Evolutionary conservation across 2,113 vertebrate genomes (phyloP).

Genomic region (Chelonoidis abingdonii): DNA sequence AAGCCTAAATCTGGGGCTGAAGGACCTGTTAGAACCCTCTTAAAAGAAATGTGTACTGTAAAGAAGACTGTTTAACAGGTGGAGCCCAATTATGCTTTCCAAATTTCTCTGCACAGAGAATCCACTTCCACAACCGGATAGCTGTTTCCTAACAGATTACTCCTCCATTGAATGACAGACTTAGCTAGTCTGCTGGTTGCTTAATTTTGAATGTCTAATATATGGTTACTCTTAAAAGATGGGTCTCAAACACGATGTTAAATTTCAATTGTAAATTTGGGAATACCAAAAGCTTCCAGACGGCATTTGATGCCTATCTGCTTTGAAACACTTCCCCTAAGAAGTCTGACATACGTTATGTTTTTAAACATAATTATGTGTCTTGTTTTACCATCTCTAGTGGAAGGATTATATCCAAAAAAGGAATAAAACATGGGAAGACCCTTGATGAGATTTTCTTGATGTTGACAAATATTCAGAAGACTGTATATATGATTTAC

Average conservation of each 20-base stretch:
- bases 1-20: neutral
- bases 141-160: neutral
- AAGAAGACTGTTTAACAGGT: neutral
- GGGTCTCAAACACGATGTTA: neutral
- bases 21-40: neutral
- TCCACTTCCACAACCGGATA: neutral
- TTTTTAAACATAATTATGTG: neutral
- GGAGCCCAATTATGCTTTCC: neutral
- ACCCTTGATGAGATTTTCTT: neutral
- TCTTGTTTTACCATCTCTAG: neutral
- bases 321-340: neutral
- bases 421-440: neutral
- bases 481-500: neutral
- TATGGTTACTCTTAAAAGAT: neutral
- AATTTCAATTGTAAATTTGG: neutral
- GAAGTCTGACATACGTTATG: neutral
- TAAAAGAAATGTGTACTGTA: neutral
- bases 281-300: neutral
- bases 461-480: neutral
- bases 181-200: neutral
- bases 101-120: neutral
- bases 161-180: neutral
- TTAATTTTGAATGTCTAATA: neutral
- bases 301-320: neutral
- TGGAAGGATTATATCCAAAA: neutral